Conservation (phyloP, 1,140 invertebrate species). For the Hestina assimilis region DNA sequence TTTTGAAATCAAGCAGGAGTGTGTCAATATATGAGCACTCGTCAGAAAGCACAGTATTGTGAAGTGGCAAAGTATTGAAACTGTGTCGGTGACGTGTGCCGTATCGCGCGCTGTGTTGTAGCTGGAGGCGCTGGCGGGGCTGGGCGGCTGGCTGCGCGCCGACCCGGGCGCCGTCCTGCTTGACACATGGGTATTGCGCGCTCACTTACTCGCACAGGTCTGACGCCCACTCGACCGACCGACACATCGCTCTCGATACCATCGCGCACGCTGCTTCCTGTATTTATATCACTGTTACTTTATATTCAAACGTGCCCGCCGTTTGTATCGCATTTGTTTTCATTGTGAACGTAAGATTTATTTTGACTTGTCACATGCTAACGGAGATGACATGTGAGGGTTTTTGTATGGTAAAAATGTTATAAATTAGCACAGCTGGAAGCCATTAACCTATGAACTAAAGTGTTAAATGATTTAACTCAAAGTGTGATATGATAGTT, state of each 20-base stretch:
- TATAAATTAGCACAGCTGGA: too few relatives aligned
- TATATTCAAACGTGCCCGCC: neutral
- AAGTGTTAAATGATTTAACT: too few relatives aligned
- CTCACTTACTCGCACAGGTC: constrained; percentile 76
- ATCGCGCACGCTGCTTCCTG: constrained; percentile 11
- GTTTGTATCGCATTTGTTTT: neutral
- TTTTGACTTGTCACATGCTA: too few relatives aligned
- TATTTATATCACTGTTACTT: too few relatives aligned
- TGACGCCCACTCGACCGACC: constrained; percentile 48
- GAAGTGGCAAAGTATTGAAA: neutral
- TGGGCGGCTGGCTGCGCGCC: constrained; percentile 70
- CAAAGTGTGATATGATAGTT: too few relatives aligned
- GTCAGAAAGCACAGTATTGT: neutral
- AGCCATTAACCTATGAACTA: too few relatives aligned
- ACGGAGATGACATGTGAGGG: too few relatives aligned
- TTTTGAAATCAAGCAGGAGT: too few relatives aligned
- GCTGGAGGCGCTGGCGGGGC: constrained; percentile 74
- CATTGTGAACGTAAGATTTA: too few relatives aligned
- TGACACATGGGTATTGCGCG: constrained; percentile 78
- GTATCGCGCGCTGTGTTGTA: constrained; percentile 54
- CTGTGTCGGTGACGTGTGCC: neutral
- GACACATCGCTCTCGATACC: neutral
- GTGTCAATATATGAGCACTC: neutral
- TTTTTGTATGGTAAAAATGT: too few relatives aligned
- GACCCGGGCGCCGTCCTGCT: constrained; percentile 67